These are phyloP conservation scores for Metacarcinus magister DNA, from an alignment of 2,888 invertebrate genomes.

Conservation along the genomic window DNA sequence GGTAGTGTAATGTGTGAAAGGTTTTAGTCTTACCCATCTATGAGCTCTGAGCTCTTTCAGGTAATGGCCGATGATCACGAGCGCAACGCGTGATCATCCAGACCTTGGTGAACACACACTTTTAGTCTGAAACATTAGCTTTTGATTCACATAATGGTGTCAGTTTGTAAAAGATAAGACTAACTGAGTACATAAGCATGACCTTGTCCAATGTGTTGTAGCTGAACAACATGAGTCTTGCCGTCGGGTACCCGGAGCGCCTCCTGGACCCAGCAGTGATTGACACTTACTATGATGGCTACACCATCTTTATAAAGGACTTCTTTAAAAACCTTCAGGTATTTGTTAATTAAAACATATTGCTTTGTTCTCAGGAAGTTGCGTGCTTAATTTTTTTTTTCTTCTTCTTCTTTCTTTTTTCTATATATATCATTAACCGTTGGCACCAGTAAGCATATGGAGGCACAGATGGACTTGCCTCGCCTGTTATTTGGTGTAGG, in stretches of 20 bases:
- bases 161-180: background rate
- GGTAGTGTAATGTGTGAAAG: too few relatives aligned
- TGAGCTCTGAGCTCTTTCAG: too few relatives aligned
- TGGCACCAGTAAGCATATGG: too few relatives aligned
- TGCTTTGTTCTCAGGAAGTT: background rate
- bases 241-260: conserved; percentile 85
- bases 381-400: background rate
- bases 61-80: too few relatives aligned
- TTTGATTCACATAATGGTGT: background rate
- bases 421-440: too few relatives aligned
- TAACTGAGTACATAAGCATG: background rate
- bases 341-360: background rate
- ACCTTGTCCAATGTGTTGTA: conserved; percentile 83
- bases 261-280: conserved; percentile 84
- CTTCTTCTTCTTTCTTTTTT: too few relatives aligned
- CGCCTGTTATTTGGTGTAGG: too few relatives aligned
- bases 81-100: too few relatives aligned
- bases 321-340: conserved; percentile 82
- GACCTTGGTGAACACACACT: too few relatives aligned
- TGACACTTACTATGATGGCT: conserved; percentile 84
- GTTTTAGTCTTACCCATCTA: too few relatives aligned
- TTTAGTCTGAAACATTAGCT: too few relatives aligned
- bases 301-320: conserved; percentile 82
- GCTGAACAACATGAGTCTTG: conserved; percentile 85
- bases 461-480: too few relatives aligned